These are phyloP conservation scores for Tinea semifulvella DNA, from an alignment of 2,888 invertebrate genomes.

Conservation along the genomic window DNA sequence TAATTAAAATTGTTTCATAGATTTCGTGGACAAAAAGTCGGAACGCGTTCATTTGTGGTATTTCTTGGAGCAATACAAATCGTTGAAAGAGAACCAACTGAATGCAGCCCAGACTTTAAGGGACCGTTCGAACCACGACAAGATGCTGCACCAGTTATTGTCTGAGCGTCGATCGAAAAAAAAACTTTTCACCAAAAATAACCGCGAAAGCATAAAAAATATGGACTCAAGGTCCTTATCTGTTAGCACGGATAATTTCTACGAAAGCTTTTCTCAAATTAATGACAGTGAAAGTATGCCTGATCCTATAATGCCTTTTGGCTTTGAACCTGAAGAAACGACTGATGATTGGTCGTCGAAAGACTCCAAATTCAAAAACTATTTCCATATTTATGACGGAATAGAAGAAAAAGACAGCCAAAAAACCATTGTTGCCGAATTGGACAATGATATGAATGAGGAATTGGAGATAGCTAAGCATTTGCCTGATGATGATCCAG, in stretches of 20 bases:
- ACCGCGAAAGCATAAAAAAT: neutral
- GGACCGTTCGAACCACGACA: constrained; percentile 40
- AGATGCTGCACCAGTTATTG: constrained; percentile 40
- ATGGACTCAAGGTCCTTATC: constrained; percentile 3
- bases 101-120: constrained; percentile 42
- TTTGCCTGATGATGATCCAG: neutral
- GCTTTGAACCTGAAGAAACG: neutral
- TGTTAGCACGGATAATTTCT: constrained; percentile 19
- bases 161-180: constrained; percentile 42
- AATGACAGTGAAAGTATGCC: constrained; percentile 27
- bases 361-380: neutral
- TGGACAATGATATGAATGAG: neutral
- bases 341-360: constrained; percentile 1
- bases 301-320: neutral
- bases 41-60: constrained; percentile 54
- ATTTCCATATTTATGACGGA: neutral
- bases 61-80: constrained; percentile 52
- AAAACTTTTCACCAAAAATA: constrained; percentile 26
- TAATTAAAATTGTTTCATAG: too few relatives aligned
- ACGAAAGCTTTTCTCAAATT: constrained; percentile 37
- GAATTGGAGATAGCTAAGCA: neutral
- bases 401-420: neutral
- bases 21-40: constrained; percentile 37
- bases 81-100: constrained; percentile 43
- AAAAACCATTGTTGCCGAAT: neutral